Base-by-base conservation (phyloP, 2,888 invertebrate species). In the Parnassius apollo region DNA sequence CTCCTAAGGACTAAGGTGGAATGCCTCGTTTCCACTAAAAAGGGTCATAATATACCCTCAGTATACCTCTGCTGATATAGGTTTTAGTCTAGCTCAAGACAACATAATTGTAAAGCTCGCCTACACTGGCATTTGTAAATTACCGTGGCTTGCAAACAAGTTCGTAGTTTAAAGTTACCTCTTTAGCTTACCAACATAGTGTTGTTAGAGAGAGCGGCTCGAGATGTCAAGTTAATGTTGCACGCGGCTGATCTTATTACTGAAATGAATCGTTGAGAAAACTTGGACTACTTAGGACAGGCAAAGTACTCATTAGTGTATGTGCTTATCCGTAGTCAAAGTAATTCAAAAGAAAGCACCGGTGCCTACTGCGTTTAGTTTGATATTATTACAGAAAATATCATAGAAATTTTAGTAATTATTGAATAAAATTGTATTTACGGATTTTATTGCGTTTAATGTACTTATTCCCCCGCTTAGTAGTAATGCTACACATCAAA, bases 91-190 rank as follows among this genome's bases (percentile, higher is more conserved):
- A 12, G 11, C 46, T n/a, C 12, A 46, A 46, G 46, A 46, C 46
- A 46, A 46, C 12, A n/a, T n/a, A 46, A 46, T 46, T 12, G 1
- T 35, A n/a, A 12, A 35, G 12, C 12, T 11, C 35, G 3, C 11
- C 11, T 11, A 12, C 35, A 12, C 52, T 35, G 52, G 52, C 52
- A 52, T 10, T 42, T 52, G 52, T 25, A 35, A 52, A 52, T 52
- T 35, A 35, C 35, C 11, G 52, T 35, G 52, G 42, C n/a, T 52
- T 42, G 35, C 35, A 22, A 42, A 42, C 35, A 35, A 42, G 8
- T 53, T 9, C 9, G 35, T 9, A 50, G 18, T 10, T 50, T 13
- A 13, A 50, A 50, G 49, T 50, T 50, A 50, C 13, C 49, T 18
- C 49, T n/a, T 50, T 18, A 50, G 49, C 18, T 50, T 18, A 50